phyloP scores from a whole-genome alignment of 35 echinoderm and acorn worm species.

The Acanthaster planci region DNA sequence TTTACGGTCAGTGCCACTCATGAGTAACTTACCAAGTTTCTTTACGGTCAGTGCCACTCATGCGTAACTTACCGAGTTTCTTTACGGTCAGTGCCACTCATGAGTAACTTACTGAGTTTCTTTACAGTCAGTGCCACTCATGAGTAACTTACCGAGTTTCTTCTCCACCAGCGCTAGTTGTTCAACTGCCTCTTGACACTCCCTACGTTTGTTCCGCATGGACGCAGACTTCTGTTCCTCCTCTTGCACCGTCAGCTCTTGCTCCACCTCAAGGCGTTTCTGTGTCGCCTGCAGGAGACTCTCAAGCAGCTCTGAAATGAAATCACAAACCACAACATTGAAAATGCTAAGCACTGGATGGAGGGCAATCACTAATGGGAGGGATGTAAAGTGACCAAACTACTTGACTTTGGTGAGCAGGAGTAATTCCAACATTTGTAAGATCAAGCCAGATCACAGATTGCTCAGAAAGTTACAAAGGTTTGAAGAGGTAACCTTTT shows the following conservation, averaged over 20 bases:
- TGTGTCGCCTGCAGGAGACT: constrained; percentile 29
- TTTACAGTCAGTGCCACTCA: too few species aligned
- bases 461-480: too few species aligned
- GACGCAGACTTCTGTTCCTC: constrained; percentile 31
- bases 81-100: too few species aligned
- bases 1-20: too few species aligned
- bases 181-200: constrained; percentile 73
- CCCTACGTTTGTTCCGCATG: constrained; percentile 51
- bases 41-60: too few species aligned
- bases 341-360: neutral
- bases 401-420: neutral
- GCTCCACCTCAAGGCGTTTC: constrained; percentile 29
- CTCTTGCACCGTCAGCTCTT: constrained; percentile 42
- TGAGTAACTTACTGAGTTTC: too few species aligned
- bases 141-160: constrained; percentile 69
- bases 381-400: neutral
- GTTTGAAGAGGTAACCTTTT: too few species aligned
- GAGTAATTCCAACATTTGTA: too few species aligned
- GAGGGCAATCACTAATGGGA: neutral
- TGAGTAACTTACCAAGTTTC: too few species aligned
- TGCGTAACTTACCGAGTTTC: too few species aligned
- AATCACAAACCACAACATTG: neutral
- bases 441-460: too few species aligned
- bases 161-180: constrained; percentile 55
- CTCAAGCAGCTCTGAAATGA: constrained; percentile 40